phyloP scores from a whole-genome alignment of 2,797 vertebrate species.

The Prunella strophiata region DNA sequence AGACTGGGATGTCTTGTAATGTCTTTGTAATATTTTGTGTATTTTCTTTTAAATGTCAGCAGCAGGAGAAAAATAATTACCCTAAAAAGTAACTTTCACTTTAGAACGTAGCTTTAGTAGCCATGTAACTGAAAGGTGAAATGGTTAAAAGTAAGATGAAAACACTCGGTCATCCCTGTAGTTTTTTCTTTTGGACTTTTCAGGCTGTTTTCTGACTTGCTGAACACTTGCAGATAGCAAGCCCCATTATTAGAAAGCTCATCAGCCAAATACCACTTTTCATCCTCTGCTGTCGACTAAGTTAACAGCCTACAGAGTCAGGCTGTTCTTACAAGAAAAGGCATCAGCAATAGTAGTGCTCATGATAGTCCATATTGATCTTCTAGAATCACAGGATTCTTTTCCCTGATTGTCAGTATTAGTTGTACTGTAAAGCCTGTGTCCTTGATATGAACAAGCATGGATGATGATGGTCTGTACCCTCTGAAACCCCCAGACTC shows the following conservation, averaged over 20 bases:
- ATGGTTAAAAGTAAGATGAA: not conserved
- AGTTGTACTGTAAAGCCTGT: not conserved
- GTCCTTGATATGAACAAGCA: not conserved
- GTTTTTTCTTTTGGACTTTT: not conserved
- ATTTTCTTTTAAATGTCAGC: not conserved
- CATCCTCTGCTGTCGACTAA: not conserved
- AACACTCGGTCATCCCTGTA: not conserved
- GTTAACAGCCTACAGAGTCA: not conserved
- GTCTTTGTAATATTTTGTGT: not conserved
- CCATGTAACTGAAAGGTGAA: not conserved
- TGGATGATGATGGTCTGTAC: not conserved
- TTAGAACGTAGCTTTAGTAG: not conserved
- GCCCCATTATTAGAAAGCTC: not conserved
- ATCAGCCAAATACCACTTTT: not conserved
- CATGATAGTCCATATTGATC: not conserved
- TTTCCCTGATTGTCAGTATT: not conserved
- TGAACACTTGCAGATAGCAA: not conserved
- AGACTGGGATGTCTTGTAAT: not conserved
- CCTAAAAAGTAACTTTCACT: not conserved
- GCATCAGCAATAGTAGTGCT: not conserved
- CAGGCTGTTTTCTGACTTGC: not conserved
- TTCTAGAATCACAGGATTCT: not conserved
- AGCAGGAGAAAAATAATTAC: not conserved
- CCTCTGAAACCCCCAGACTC: not conserved
- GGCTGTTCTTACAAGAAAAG: not conserved